Percentiles rank a stretch among this genome's conserved stretches.
phyloP scores from a whole-genome alignment of 2,113 vertebrate species.

The Anguilla rostrata region DNA sequence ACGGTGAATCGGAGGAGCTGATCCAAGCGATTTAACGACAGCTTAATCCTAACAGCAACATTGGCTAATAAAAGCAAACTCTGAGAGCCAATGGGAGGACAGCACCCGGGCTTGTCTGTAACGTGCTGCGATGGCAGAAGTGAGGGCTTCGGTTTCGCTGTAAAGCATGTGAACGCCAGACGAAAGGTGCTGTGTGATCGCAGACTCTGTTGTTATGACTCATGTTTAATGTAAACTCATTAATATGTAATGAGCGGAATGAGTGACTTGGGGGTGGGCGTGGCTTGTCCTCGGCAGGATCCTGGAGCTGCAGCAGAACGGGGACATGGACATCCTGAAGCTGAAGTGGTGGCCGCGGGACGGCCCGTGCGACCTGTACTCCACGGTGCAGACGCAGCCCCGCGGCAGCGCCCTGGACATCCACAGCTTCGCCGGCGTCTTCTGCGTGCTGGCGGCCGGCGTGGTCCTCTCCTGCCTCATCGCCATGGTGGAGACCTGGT shows the following conservation, averaged over 20 bases:
- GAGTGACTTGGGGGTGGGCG: too few species aligned
- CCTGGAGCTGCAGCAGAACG: constrained; percentile 96
- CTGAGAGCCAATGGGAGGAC: too few species aligned
- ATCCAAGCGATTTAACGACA: too few species aligned
- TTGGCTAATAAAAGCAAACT: not conserved
- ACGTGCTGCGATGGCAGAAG: too few species aligned
- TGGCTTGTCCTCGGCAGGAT: constrained; percentile 71
- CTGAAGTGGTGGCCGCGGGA: constrained; percentile 98
- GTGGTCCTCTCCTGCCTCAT: constrained; percentile 97
- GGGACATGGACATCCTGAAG: constrained; percentile 94
- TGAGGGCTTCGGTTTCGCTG: too few species aligned
- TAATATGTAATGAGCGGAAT: too few species aligned
- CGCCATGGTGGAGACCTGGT: constrained; percentile 98
- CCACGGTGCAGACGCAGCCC: constrained; percentile 84
- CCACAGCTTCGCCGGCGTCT: constrained; percentile 96
- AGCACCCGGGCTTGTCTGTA: too few species aligned
- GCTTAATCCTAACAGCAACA: not conserved
- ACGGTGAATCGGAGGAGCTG: too few species aligned
- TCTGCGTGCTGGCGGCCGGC: constrained; percentile 94
- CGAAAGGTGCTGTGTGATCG: too few species aligned
- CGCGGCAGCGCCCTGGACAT: constrained; percentile 91
- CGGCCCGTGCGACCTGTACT: constrained; percentile 91
- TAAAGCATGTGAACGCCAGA: too few species aligned
- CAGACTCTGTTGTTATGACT: not conserved
- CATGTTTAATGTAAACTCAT: not conserved